Percentiles rank a stretch among this genome's conserved stretches.
Evolutionary conservation across 2,888 invertebrate genomes (phyloP).

Genomic region (Hirtodrosophila histrioides): DNA sequence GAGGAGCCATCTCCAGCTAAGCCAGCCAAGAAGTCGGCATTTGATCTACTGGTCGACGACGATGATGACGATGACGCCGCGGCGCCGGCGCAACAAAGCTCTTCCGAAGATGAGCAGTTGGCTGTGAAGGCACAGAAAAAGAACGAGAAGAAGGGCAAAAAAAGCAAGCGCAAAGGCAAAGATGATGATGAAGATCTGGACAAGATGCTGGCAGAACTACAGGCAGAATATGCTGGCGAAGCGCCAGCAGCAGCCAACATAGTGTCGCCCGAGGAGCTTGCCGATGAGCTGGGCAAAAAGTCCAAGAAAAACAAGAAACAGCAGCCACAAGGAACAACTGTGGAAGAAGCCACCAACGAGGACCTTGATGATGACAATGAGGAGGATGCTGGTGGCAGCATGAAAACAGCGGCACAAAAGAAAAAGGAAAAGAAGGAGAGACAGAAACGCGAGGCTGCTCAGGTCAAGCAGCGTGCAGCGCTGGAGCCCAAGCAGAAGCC

Average conservation of each 20-base stretch:
- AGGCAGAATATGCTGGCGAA: slow-evolving; percentile 91
- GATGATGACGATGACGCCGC: slow-evolving; percentile 72
- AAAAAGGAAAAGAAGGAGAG: slow-evolving; percentile 95
- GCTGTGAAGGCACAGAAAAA: slow-evolving; percentile 84
- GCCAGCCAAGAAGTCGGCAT: slow-evolving; percentile 86
- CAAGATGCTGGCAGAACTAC: slow-evolving; percentile 91
- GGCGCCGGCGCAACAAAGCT: slow-evolving; percentile 46
- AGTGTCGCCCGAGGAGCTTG: slow-evolving; percentile 80
- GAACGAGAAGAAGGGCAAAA: slow-evolving; percentile 89
- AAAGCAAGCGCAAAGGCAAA: slow-evolving; percentile 89
- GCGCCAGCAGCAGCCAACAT: slow-evolving; percentile 85
- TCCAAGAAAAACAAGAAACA: slow-evolving; percentile 79
- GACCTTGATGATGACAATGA: slow-evolving; percentile 85
- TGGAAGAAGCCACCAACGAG: slow-evolving; percentile 57
- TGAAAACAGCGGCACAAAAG: slow-evolving; percentile 94
- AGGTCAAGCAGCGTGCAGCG: slow-evolving; percentile 72
- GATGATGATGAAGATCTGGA: slow-evolving; percentile 91
- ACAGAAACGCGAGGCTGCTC: slow-evolving; percentile 89
- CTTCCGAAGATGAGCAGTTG: slow-evolving; percentile 79
- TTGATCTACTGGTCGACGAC: slow-evolving; percentile 88
- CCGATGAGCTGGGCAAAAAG: slow-evolving; percentile 81
- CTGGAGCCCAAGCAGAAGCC: slow-evolving; percentile 76
- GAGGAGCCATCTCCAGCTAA: slow-evolving; percentile 57
- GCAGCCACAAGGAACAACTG: slow-evolving; percentile 19
- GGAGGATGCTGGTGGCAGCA: slow-evolving; percentile 86